phyloP scores from a whole-genome alignment of 2,113 vertebrate genomes.

The Coptodon rendalli region DNA sequence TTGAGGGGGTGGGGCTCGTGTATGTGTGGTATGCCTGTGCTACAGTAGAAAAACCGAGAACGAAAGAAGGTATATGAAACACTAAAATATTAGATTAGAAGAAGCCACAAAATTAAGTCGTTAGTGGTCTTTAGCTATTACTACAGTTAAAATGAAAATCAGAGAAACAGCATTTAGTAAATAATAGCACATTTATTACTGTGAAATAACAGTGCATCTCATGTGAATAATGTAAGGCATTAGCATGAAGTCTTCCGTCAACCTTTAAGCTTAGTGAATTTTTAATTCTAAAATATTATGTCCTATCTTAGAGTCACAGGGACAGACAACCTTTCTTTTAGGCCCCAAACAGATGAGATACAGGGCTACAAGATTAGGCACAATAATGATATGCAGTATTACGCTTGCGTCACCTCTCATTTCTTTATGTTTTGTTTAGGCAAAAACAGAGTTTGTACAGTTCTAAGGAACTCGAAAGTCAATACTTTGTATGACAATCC shows the following conservation, averaged over 20 bases:
- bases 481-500: neutral
- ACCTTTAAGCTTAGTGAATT: neutral
- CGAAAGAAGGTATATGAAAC: neutral
- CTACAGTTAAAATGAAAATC: neutral
- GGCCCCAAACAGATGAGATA: neutral
- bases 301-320: neutral
- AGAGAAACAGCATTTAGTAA: neutral
- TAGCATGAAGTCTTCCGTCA: neutral
- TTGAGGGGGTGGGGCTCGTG: neutral
- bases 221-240: neutral
- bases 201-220: neutral
- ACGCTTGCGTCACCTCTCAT: neutral
- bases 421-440: neutral
- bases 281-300: neutral
- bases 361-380: neutral
- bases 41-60: neutral
- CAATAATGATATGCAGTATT: neutral
- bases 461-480: neutral
- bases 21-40: neutral
- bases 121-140: neutral
- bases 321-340: neutral
- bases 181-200: neutral
- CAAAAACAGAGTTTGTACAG: neutral
- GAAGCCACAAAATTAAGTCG: neutral
- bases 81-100: neutral